These are phyloP conservation scores for Tinea semifulvella DNA, from an alignment of 2,888 invertebrate species.

Conservation along the genomic window DNA sequence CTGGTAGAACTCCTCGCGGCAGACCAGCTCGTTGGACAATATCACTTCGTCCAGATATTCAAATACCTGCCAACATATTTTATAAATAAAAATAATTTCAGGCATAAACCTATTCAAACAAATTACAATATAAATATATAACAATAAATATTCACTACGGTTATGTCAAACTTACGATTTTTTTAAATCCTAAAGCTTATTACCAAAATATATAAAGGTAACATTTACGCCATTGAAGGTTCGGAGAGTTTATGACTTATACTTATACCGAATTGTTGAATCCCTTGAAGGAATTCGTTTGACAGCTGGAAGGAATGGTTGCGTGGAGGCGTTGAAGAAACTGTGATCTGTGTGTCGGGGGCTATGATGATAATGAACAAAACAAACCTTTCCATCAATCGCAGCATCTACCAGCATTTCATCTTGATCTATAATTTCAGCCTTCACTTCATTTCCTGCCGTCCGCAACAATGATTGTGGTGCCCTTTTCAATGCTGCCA, in stretches of 20 bases:
- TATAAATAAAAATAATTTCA: too few relatives aligned
- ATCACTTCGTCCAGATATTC: constrained; percentile 79
- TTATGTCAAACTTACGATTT: not conserved
- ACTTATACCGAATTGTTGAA: too few relatives aligned
- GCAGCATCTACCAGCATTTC: constrained; percentile 83
- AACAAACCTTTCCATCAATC: constrained; percentile 69
- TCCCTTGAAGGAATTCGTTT: too few relatives aligned
- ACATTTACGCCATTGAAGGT: not conserved
- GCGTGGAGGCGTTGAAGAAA: too few relatives aligned
- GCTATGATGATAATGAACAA: not conserved
- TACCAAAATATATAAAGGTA: not conserved
- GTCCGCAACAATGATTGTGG: constrained; percentile 41
- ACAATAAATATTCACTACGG: not conserved
- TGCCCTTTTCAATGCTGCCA: constrained; percentile 50
- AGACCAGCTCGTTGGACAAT: constrained; percentile 73
- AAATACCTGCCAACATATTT: constrained; percentile 82
- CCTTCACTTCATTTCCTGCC: constrained; percentile 25
- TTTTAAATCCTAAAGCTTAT: not conserved
- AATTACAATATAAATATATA: not conserved
- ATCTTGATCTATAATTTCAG: constrained; percentile 73
- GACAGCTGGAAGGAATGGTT: too few relatives aligned
- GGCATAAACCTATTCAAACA: not conserved
- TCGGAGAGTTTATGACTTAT: too few relatives aligned
- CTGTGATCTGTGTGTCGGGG: too few relatives aligned
- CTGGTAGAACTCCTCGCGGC: constrained; percentile 80